These are phyloP conservation scores for Thryonomys swinderianus DNA, from an alignment of 2,113 vertebrate genomes.

Conservation along the genomic window DNA sequence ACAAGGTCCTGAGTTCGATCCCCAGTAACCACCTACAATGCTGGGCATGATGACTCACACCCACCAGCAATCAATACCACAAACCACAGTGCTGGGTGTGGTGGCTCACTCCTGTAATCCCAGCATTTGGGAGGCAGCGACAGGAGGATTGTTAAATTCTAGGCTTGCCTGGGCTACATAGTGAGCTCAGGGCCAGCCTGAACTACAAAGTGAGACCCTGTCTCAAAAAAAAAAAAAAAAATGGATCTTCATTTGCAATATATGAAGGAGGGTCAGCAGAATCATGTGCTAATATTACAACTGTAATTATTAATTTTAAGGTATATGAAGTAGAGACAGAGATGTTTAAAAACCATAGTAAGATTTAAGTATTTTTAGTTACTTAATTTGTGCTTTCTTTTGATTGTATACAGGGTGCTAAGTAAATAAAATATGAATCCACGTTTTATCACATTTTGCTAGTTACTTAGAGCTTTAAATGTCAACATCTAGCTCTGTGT, in stretches of 20 bases:
- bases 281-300: slow-evolving; percentile 16
- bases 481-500: background rate
- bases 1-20: no score
- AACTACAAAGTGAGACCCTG: no score
- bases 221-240: no score
- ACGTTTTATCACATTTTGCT: background rate
- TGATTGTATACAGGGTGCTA: background rate
- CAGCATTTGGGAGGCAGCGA: no score
- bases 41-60: no score
- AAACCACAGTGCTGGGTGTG: no score
- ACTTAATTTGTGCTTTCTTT: background rate
- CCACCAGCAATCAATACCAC: no score
- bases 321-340: background rate
- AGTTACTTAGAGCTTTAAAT: background rate
- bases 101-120: no score
- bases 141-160: no score
- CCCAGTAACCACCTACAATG: no score
- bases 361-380: background rate
- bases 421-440: background rate
- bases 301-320: background rate
- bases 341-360: slow-evolving; percentile 39
- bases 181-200: no score
- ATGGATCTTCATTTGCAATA: slow-evolving; percentile 17
- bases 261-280: background rate
- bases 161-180: no score